A percentile compares a stretch with the other conserved stretches of the same genome.
Evolutionary conservation across 2,113 vertebrate species (phyloP).

Genomic region (Calonectris borealis): DNA sequence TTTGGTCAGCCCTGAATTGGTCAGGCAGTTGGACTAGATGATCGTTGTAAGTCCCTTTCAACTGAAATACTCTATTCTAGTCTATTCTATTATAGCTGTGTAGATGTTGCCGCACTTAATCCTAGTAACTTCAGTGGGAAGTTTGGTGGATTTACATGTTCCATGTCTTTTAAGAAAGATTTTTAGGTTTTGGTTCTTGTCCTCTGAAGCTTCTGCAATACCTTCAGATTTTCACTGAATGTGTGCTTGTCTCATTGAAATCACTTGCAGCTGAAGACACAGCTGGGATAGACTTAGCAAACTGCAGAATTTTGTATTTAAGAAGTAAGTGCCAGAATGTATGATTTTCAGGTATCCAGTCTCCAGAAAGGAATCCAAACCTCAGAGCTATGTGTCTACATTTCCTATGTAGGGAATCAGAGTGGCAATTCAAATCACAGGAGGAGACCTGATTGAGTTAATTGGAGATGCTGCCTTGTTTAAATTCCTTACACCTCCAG

Average conservation of each 20-base stretch:
- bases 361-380: not conserved
- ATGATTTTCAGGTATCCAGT: not conserved
- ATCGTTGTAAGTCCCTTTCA: not conserved
- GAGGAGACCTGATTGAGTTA: not conserved
- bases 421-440: not conserved
- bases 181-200: not conserved
- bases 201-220: not conserved
- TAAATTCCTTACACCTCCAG: not conserved
- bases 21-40: not conserved
- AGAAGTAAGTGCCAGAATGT: not conserved
- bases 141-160: not conserved
- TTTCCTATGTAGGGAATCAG: not conserved
- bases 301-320: not conserved
- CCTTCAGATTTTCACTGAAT: not conserved
- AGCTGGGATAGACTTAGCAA: not conserved
- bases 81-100: not conserved
- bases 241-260: not conserved
- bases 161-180: not conserved
- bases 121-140: not conserved
- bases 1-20: not conserved
- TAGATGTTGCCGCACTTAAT: not conserved
- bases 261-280: not conserved
- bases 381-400: not conserved
- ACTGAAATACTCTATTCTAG: not conserved
- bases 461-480: not conserved